Conservation (phyloP, 2,797 vertebrate species). For the Arctocebus calabarensis region DNA sequence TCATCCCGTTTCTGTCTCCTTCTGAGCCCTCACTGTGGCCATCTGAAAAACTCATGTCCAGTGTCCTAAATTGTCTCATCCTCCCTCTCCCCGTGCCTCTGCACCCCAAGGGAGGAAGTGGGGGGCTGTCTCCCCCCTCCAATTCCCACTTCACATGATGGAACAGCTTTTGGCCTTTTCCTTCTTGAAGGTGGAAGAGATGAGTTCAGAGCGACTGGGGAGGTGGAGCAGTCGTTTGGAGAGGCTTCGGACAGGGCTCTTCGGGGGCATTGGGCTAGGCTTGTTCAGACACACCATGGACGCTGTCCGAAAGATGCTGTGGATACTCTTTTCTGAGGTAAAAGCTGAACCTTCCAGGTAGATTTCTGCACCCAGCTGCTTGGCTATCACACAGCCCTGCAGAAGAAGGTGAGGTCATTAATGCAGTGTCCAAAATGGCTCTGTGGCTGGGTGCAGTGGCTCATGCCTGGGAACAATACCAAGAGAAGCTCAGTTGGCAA, state of each 20-base stretch:
- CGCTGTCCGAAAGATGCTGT: constrained; percentile 94
- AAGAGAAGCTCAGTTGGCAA: too few relatives aligned
- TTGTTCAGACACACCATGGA: constrained; percentile 93
- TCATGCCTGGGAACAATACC: too few relatives aligned
- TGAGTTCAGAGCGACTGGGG: constrained; percentile 93
- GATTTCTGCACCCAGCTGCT: constrained; percentile 94
- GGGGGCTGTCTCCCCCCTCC: constrained; percentile 40
- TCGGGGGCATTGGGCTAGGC: constrained; percentile 86
- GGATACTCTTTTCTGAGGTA: constrained; percentile 97
- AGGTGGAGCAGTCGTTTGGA: constrained; percentile 96
- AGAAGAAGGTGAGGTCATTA: rapidly evolving
- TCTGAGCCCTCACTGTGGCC: constrained; percentile 70
- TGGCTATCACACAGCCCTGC: constrained; percentile 93
- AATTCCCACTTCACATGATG: constrained; percentile 92
- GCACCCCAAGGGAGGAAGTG: constrained; percentile 78
- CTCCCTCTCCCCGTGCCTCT: constrained; percentile 81
- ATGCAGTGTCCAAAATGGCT: neutral
- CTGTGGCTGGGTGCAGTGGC: neutral
- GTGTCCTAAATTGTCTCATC: constrained; percentile 75
- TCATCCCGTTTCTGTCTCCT: constrained; percentile 65
- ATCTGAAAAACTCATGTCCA: constrained; percentile 73
- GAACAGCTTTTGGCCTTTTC: constrained; percentile 96
- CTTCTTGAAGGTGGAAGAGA: constrained; percentile 95
- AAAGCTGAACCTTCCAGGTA: constrained; percentile 98
- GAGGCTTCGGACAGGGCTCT: constrained; percentile 92